Evolutionary conservation across 2,113 vertebrate genomes (phyloP), one percentile per base, ranked within the genome.

Genomic region (Alethe diademata): DNA sequence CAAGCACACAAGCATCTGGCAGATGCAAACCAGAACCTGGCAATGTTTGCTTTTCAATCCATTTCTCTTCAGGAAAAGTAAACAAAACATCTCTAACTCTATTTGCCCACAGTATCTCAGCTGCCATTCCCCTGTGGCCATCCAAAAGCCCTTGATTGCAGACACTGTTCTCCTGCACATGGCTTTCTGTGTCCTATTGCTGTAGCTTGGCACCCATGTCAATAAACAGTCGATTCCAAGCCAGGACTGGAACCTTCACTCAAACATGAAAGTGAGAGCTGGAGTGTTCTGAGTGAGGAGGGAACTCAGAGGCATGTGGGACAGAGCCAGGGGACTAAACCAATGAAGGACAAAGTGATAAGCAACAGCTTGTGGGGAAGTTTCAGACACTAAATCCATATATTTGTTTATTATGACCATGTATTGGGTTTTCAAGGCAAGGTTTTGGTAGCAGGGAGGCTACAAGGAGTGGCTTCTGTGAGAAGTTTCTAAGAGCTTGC

Each of bases 1-100:
- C 2, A 1, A 70, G 22, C 29, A 33, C 25, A 61, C 8, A 42
- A 65, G 11, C 25, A 8, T 33, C 73, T 78, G 65, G 60, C 65
- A 94, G 85, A 85, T 50, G 15, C 22, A 88, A 79, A 72, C 20
- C 73, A 93, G 84, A 91, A 78, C 29, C n/a, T 48, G 36, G 14
- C 22, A 86, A 36, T 36, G 12, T 33, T 71, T 83, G 48, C 25
- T 67, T 72, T 83, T 76, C 69, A 84, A 65, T 80, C 45, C 14
- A 33, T 80, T 86, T 91, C 35, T 72, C 38, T 51, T 23, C 31
- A 62, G 62, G 38, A 89, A 79, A 40, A 72, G 35, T 36, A 79
- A 90, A 88, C 31, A 85, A 64, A 53, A 19, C 6, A 64, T 73
- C 69, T 65, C 64, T 50, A 54, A 48, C 8, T 83, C 11, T 67